These are phyloP conservation scores for Enteromius paludinosus DNA, from an alignment of 2,797 vertebrate species.

Conservation along the genomic window DNA sequence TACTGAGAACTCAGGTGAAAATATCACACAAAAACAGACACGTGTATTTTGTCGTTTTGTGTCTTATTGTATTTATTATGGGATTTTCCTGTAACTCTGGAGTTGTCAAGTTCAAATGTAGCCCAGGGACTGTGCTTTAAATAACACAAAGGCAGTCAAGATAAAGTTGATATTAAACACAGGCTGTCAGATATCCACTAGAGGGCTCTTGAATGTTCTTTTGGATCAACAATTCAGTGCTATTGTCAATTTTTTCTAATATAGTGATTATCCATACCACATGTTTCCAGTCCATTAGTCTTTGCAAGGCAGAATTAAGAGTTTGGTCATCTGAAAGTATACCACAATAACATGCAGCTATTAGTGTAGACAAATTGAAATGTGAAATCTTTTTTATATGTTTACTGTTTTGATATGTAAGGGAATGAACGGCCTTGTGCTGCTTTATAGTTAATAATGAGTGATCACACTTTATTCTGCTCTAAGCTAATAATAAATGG, in stretches of 20 bases:
- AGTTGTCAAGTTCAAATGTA: not conserved
- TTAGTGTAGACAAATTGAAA: not conserved
- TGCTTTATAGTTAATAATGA: not conserved
- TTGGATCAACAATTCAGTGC: not conserved
- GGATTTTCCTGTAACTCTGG: not conserved
- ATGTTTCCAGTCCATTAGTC: not conserved
- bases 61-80: not conserved
- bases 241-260: not conserved
- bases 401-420: not conserved
- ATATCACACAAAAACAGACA: not conserved
- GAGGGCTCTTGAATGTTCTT: slow-evolving; percentile 36
- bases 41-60: not conserved
- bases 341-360: not conserved
- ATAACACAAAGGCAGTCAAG: slow-evolving; percentile 15
- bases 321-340: not conserved
- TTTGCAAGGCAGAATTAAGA: not conserved
- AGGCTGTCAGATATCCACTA: slow-evolving; percentile 22
- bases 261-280: not conserved
- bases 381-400: not conserved
- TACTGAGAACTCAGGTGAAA: slow-evolving; percentile 13
- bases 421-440: not conserved
- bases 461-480: not conserved
- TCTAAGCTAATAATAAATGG: not conserved
- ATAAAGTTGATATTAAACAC: slow-evolving; percentile 22
- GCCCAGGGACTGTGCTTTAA: not conserved